Evolutionary conservation across 2,113 vertebrate genomes (phyloP), one percentile per base, ranked within the genome.

Genomic region (Tinamus guttatus): DNA sequence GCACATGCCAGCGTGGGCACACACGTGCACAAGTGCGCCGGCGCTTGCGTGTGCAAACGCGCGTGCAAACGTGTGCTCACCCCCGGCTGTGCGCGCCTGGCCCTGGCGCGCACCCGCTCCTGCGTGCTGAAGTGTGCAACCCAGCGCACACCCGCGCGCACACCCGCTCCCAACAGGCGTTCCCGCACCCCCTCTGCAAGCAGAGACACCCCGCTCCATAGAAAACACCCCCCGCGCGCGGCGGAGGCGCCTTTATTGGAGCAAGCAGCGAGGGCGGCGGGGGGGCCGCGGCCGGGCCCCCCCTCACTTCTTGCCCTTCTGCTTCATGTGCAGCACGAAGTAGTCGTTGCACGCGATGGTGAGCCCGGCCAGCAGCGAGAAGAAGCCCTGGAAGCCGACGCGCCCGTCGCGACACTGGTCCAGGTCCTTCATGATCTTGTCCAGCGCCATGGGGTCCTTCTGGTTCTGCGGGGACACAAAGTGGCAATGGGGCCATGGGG

Each of bases 311-410:
- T 95, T 87, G n/a, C 97, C 97, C 36, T 94, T 96, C 70, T 96
- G 97, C 59, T 98, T 98, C 98, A 98, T 98, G 94, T 98, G 97
- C 32, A 95, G 92, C 40, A 97, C 96, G 13, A 98, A 98, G 78
- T 98, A 98, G 40, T 98, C 98, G 6, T 98, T 98, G 94, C 98
- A 98, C 2, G 98, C 98, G 5, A 98, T 98, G 97, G 96, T 98
- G 11, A 98, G 97, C 32, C 98, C 98, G 0, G 98, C 98, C 9
- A 98, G 91, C 1, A 98, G 95, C 0, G 98, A 98, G 20, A 98
- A 97, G 85, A 97, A 98, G 30, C 98, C 97, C 95, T 98, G 98
- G 85, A 98, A 98, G 51, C 78, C 94, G 17, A 98, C 97, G 41
- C 62, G 91, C 49, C 98, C 97, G 0, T 98, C 98, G 9, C 98